Conservation (phyloP, 2,888 invertebrate species). For the Frankliniella fusca region DNA sequence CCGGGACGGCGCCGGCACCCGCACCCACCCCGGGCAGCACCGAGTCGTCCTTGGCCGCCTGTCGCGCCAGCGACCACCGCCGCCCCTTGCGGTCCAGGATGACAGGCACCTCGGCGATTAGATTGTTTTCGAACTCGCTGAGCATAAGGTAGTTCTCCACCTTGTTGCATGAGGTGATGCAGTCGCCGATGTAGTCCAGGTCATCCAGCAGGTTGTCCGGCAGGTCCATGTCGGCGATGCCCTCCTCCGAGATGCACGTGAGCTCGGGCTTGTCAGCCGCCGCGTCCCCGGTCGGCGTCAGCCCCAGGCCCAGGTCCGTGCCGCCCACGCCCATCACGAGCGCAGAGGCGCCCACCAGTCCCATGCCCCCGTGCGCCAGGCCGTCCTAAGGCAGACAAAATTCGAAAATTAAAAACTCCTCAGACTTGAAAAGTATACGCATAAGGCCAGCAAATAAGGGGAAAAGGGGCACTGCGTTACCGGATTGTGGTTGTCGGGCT, state of each 20-base stretch:
- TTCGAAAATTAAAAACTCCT: not conserved
- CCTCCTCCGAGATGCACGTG: conserved; percentile 81
- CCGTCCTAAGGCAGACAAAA: not conserved
- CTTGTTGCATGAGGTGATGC: conserved; percentile 81
- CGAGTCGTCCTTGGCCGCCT: conserved; percentile 36
- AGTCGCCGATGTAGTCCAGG: conserved; percentile 73
- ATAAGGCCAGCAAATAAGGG: not conserved
- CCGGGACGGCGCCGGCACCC: too few relatives aligned
- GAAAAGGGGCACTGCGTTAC: conserved; percentile 36
- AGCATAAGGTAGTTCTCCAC: conserved; percentile 82
- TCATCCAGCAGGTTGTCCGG: conserved; percentile 75
- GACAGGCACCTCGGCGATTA: conserved; percentile 72
- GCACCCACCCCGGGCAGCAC: conserved; percentile 10
- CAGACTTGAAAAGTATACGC: not conserved
- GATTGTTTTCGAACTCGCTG: conserved; percentile 79
- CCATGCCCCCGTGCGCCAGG: not conserved
- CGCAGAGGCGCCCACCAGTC: conserved; percentile 9
- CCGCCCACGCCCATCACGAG: conserved; percentile 29
- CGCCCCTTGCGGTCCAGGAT: conserved; percentile 66
- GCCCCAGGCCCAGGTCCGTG: conserved; percentile 44
- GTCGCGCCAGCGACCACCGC: conserved; percentile 66
- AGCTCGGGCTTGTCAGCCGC: conserved; percentile 64
- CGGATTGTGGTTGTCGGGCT: conserved; percentile 48
- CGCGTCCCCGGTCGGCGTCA: conserved; percentile 51
- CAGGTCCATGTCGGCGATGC: conserved; percentile 75